phyloP scores from a whole-genome alignment of 2,113 vertebrate genomes.

The Esox niger region DNA sequence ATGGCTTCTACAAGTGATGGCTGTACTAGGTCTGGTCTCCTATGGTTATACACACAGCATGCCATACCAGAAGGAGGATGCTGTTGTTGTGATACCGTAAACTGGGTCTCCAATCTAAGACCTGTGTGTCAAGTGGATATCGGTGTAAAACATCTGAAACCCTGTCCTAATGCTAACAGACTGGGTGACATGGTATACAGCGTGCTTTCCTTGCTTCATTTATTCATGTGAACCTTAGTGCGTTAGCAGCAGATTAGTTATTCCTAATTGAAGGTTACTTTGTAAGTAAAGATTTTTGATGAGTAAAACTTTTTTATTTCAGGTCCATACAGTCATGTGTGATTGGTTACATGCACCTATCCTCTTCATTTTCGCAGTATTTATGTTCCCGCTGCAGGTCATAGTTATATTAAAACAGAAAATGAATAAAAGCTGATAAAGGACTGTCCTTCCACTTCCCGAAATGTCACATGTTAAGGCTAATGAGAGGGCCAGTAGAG shows the following conservation, averaged over 20 bases:
- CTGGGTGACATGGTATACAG: conserved; percentile 37
- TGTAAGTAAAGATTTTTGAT: not conserved
- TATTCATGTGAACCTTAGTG: not conserved
- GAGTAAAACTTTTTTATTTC: not conserved
- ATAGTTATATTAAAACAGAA: no score
- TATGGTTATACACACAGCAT: no score
- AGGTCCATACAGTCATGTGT: not conserved
- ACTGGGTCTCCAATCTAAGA: conserved; percentile 10
- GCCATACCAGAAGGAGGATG: no score
- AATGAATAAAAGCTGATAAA: no score
- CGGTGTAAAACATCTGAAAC: conserved; percentile 42
- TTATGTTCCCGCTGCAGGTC: no score
- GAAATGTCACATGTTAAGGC: conserved; percentile 59
- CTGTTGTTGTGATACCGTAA: not conserved
- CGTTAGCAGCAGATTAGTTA: not conserved
- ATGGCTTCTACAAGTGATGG: no score
- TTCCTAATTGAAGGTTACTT: not conserved
- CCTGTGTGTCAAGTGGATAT: conserved; percentile 13
- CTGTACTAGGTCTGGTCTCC: no score
- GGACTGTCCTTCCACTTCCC: not conserved
- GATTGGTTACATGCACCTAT: not conserved
- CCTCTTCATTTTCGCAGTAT: no score
- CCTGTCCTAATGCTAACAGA: conserved; percentile 39
- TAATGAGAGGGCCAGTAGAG: conserved; percentile 23
- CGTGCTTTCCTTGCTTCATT: conserved; percentile 8